Percentiles rank a stretch among this genome's conserved stretches.
These are phyloP conservation scores for Pseudoips prasinana DNA, from an alignment of 2,888 invertebrate genomes.

Conservation along the genomic window DNA sequence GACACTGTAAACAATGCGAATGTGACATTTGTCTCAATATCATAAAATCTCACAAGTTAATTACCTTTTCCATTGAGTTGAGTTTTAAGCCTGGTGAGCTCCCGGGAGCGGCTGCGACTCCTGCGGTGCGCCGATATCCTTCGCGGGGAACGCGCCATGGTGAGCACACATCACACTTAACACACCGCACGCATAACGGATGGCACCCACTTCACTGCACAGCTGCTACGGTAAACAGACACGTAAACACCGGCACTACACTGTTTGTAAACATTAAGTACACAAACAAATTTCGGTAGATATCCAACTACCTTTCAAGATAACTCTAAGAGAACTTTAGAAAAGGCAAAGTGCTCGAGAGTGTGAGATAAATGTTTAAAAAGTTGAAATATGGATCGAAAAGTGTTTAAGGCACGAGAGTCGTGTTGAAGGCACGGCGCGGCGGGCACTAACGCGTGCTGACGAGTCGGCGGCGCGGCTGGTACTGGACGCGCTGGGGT, in stretches of 20 bases:
- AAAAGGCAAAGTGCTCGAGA: conserved; percentile 17
- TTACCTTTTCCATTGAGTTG: conserved; percentile 72
- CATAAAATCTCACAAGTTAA: too few species aligned
- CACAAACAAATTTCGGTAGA: too few species aligned
- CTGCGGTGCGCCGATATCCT: conserved; percentile 60
- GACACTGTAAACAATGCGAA: conserved; percentile 4
- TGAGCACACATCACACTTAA: conserved; percentile 3
- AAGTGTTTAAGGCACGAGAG: conserved; percentile 52
- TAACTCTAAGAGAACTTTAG: conserved; percentile 20
- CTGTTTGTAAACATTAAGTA: conserved; percentile 34
- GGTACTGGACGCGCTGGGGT: conserved; percentile 11
- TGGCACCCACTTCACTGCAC: conserved; percentile 24
- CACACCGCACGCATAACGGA: conserved; percentile 17
- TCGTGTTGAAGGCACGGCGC: conserved; percentile 55
- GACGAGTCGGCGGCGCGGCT: conserved; percentile 14
- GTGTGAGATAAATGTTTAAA: conserved; percentile 20
- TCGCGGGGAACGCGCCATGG: conserved; percentile 71
- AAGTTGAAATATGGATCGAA: conserved; percentile 11
- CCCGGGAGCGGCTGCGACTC: conserved; percentile 62
- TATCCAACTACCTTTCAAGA: too few species aligned
- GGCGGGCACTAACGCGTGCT: conserved; percentile 49
- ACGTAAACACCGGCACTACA: conserved; percentile 10
- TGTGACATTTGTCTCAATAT: conserved; percentile 3
- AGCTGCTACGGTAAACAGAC: conserved; percentile 15
- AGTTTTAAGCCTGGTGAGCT: conserved; percentile 59